phyloP scores from a whole-genome alignment of 2,888 invertebrate genomes.

The Teleogryllus oceanicus region DNA sequence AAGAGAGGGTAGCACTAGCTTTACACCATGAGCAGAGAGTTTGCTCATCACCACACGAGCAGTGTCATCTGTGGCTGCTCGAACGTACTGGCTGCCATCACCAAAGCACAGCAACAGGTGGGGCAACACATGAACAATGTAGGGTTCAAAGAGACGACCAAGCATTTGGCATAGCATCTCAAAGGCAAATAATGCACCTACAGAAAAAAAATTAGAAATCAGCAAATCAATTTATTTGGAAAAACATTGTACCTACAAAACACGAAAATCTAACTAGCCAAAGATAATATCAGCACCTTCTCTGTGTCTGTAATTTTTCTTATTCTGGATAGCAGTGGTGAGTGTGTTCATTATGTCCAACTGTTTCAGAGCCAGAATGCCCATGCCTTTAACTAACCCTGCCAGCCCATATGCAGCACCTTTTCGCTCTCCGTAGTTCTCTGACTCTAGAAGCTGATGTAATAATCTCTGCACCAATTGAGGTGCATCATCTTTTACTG shows the following conservation, averaged over 20 bases:
- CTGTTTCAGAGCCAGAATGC: conserved; percentile 91
- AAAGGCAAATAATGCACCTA: conserved; percentile 91
- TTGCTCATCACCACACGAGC: conserved; percentile 94
- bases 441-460: conserved; percentile 81
- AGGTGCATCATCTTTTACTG: conserved; percentile 87
- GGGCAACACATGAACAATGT: conserved; percentile 95
- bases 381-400: conserved; percentile 93
- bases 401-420: conserved; percentile 98
- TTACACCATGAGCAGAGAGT: conserved; percentile 94
- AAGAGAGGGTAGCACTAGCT: conserved; percentile 90
- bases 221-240: not conserved
- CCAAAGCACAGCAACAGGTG: conserved; percentile 93
- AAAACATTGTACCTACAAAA: not conserved
- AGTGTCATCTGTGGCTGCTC: conserved; percentile 94
- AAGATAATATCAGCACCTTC: conserved; percentile 60
- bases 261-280: not conserved
- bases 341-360: conserved; percentile 92
- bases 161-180: conserved; percentile 94
- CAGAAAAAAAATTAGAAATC: conserved; percentile 34
- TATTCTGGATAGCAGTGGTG: conserved; percentile 91
- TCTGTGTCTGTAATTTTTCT: conserved; percentile 89
- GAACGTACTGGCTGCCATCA: conserved; percentile 90
- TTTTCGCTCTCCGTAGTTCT: conserved; percentile 84
- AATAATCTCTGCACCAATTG: conserved; percentile 82
- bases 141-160: conserved; percentile 96